Base-by-base conservation (phyloP, 2,888 invertebrate species). In the Volucella bombylans region DNA sequence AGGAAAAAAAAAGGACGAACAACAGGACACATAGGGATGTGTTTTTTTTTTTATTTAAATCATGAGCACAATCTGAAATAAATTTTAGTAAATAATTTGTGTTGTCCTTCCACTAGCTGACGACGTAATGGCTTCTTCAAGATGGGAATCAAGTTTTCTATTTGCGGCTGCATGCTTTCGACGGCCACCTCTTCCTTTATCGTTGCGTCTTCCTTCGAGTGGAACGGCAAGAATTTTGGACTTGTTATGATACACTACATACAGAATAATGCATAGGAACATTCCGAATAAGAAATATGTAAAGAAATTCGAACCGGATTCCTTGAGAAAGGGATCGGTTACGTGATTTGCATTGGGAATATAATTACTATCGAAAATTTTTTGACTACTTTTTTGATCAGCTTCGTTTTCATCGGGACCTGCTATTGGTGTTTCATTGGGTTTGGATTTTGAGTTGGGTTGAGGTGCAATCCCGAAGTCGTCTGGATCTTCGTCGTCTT, bases 81-180 rank as follows among this genome's bases (percentile, higher is more conserved):
- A 12, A 10, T 11, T 57, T 71, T 86, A 89, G 78, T 89, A 88
- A 87, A 89, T n/a, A n/a, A n/a, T n/a, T n/a, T n/a, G n/a, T n/a
- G n/a, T n/a, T n/a, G n/a, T n/a, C n/a, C n/a, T n/a, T 69, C 83
- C 71, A 64, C 87, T 80, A 11, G 78, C 80, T 31, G 86, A 77
- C 8, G 94, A 94, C 4, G 94, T 94, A 52, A 95, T 93, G 45
- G 94, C 94, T 90, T 95, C 95, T 90, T 95, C 95, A 79, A 95
- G 91, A 88, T 94, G 95, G 86, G 93, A 94, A 88, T 95, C 94
- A 73, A 95, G 91, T 89, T 95, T 95, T 72, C 94, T 93, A 89
- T 95, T 95, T 87, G 93, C 94, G 0, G 94, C 94, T 2, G 94
- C 94, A 88, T 93, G 94, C 52, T 94, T 94, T 82, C 94, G 92